Percentiles rank a stretch among this genome's conserved stretches.
These are phyloP conservation scores for Staurois parvus DNA, from an alignment of 2,797 vertebrate species.

Conservation along the genomic window DNA sequence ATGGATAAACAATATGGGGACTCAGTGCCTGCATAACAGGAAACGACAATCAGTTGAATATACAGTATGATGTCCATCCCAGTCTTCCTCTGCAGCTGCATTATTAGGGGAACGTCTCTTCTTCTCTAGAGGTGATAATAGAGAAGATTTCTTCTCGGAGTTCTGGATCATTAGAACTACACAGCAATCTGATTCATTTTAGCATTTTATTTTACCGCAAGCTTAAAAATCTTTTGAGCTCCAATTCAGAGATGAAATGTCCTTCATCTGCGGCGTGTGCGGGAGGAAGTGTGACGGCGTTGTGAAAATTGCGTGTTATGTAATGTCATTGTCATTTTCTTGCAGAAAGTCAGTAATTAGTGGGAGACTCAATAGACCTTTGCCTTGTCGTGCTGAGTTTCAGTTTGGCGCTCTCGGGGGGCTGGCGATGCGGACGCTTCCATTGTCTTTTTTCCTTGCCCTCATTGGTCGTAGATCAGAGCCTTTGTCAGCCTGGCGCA, in stretches of 20 bases:
- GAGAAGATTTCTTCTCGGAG: no score
- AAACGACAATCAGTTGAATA: no score
- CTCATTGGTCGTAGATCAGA: neutral
- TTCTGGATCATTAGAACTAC: no score
- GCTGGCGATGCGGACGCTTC: neutral
- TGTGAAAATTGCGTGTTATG: neutral
- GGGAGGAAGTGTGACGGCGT: neutral
- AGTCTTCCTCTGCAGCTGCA: no score
- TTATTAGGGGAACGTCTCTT: no score
- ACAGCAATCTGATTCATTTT: no score
- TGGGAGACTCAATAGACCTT: neutral
- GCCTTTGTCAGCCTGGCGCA: neutral
- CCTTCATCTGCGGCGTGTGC: neutral
- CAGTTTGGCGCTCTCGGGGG: neutral
- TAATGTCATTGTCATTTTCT: neutral
- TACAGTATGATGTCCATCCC: no score
- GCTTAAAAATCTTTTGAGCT: neutral
- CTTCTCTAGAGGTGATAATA: no score
- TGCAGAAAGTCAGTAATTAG: slow-evolving; percentile 9
- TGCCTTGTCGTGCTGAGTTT: slow-evolving; percentile 4
- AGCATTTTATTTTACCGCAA: no score
- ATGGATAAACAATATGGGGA: no score
- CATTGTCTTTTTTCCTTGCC: neutral
- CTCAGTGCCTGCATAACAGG: no score
- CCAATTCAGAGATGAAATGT: neutral